These are phyloP conservation scores for Dipodomys stephensi DNA, from an alignment of 2,113 vertebrate species.

Conservation along the genomic window DNA sequence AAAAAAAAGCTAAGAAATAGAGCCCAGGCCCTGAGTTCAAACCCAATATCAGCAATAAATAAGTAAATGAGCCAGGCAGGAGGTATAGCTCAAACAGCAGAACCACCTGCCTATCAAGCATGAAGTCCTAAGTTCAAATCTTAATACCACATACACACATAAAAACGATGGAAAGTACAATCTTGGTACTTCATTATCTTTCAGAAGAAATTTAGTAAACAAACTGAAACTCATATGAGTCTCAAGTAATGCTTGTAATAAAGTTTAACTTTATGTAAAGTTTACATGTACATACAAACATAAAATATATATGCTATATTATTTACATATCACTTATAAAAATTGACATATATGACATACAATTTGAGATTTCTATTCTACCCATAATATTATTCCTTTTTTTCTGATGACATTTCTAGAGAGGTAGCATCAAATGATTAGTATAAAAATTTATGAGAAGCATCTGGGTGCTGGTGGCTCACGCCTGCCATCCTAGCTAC, in stretches of 20 bases:
- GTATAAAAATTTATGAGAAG: neutral
- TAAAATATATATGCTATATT: neutral
- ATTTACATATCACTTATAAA: neutral
- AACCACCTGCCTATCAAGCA: no score
- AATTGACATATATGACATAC: neutral
- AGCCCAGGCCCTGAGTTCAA: no score
- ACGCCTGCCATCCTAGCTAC: no score
- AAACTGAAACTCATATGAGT: neutral
- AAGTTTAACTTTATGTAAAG: neutral
- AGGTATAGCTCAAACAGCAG: no score
- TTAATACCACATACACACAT: no score
- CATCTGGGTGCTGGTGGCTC: no score
- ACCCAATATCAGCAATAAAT: no score
- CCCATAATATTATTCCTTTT: slow-evolving; percentile 1
- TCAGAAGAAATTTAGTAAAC: neutral
- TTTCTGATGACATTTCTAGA: neutral
- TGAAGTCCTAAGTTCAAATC: no score
- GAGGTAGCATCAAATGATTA: slow-evolving; percentile 26
- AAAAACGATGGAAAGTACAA: no score
- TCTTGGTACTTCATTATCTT: neutral
- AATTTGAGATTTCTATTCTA: neutral
- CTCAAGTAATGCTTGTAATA: neutral
- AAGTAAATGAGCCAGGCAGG: no score
- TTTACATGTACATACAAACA: neutral
- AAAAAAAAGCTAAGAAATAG: no score